Evolutionary conservation across 1,140 invertebrate genomes (phyloP).

Genomic region (Melipona quadrifasciata): DNA sequence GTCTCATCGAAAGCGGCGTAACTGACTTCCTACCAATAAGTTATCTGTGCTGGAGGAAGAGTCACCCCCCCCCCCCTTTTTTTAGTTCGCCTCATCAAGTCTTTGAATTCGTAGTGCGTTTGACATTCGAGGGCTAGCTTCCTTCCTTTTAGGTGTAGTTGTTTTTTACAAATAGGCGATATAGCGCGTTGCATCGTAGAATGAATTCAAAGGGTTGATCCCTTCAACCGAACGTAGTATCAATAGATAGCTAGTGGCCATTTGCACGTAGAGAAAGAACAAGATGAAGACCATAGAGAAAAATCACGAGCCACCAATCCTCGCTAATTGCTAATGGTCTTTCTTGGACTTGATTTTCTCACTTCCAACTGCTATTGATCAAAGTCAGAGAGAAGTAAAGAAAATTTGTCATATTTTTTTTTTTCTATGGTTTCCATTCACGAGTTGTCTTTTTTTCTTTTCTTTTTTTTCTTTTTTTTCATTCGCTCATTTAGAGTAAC

Average conservation of each 20-base stretch:
- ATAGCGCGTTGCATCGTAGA: no score
- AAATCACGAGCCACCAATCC: no score
- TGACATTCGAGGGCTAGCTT: not conserved
- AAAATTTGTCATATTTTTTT: no score
- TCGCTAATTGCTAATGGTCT: no score
- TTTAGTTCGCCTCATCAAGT: slow-evolving; percentile 9
- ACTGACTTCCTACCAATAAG: slow-evolving; percentile 62
- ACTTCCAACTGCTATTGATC: no score
- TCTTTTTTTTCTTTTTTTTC: not conserved
- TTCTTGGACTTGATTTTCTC: no score
- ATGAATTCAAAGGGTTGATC: slow-evolving; percentile 37
- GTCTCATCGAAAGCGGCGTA: slow-evolving; percentile 1
- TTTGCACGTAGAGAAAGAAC: slow-evolving; percentile 27
- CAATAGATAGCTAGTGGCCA: slow-evolving; percentile 25
- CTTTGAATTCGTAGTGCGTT: slow-evolving; percentile 10
- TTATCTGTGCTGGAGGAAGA: slow-evolving; percentile 69
- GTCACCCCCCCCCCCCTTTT: slow-evolving; percentile 12
- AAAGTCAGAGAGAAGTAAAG: no score
- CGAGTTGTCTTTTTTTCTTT: no score
- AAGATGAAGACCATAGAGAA: no score
- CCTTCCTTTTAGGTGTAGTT: not conserved
- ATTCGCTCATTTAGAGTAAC: not conserved
- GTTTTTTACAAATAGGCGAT: not conserved
- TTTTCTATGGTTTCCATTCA: no score
- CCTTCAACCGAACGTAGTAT: slow-evolving; percentile 20